These are phyloP conservation scores for Cotesia glomerata DNA, from an alignment of 1,140 invertebrate species.

Conservation along the genomic window DNA sequence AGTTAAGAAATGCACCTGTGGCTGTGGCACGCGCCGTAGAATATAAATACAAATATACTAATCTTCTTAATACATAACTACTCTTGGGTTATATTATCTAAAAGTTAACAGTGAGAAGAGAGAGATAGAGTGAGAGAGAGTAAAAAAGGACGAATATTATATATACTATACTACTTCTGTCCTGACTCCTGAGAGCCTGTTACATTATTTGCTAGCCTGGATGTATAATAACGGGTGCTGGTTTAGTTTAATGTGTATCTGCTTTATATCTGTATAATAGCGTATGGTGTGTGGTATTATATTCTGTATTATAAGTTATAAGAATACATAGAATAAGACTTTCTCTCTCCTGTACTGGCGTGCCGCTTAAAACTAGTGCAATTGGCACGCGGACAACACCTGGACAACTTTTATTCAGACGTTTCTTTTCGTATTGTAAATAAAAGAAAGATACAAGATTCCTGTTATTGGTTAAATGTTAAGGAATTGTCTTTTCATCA, in stretches of 20 bases:
- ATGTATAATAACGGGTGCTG: slow-evolving; percentile 7
- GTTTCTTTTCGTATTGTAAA: not conserved
- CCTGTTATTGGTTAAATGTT: too few relatives aligned
- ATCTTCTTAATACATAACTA: slow-evolving; percentile 22
- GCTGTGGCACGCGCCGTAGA: slow-evolving; percentile 47
- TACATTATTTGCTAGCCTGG: not conserved
- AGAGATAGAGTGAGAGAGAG: too few relatives aligned
- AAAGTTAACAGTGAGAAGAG: too few relatives aligned
- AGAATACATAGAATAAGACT: not conserved
- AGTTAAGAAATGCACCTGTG: slow-evolving; percentile 51
- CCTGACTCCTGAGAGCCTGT: not conserved
- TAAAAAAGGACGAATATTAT: too few relatives aligned
- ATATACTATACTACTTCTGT: not conserved
- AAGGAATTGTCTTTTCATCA: too few relatives aligned
- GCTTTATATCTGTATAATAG: not conserved
- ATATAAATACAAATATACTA: slow-evolving; percentile 16
- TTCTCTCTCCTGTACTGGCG: slow-evolving; percentile 12
- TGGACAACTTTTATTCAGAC: slow-evolving; percentile 17
- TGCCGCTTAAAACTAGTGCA: not conserved
- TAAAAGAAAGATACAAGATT: not conserved
- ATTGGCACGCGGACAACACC: slow-evolving; percentile 21
- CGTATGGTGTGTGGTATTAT: too few relatives aligned
- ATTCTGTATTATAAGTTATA: too few relatives aligned
- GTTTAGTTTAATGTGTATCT: not conserved
- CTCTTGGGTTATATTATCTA: not conserved